Evolutionary conservation across 2,888 invertebrate species (phyloP).

Genomic region (Yponomeuta cagnagella): DNA sequence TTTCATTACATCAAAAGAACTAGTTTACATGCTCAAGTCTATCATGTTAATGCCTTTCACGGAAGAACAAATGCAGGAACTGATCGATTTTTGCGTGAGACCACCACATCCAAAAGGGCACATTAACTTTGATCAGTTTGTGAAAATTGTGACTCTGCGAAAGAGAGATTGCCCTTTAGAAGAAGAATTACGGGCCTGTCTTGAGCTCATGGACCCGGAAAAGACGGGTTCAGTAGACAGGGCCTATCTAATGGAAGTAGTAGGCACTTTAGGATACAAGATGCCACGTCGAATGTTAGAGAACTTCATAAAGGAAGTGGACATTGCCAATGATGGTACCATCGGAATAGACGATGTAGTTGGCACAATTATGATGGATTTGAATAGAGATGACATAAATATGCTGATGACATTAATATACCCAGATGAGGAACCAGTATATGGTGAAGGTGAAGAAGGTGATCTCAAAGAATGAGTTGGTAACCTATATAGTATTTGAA

Average conservation of each 20-base stretch:
- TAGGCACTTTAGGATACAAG: constrained; percentile 50
- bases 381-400: constrained; percentile 54
- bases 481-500: not conserved
- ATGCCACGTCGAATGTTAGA: constrained; percentile 45
- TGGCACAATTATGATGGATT: constrained; percentile 62
- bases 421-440: not conserved
- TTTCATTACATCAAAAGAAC: constrained; percentile 58
- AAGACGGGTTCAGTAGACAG: constrained; percentile 47
- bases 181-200: constrained; percentile 52
- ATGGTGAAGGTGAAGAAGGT: not conserved
- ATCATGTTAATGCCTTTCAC: constrained; percentile 57
- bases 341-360: constrained; percentile 61
- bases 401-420: constrained; percentile 32
- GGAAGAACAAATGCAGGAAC: constrained; percentile 54
- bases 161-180: constrained; percentile 52
- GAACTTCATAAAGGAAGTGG: constrained; percentile 60
- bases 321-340: constrained; percentile 59
- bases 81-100: constrained; percentile 51
- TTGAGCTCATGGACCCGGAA: constrained; percentile 51
- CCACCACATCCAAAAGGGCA: constrained; percentile 58
- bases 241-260: constrained; percentile 47
- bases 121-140: constrained; percentile 55
- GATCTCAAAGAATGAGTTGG: not conserved
- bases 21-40: constrained; percentile 57
- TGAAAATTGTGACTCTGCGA: constrained; percentile 56